A percentile compares a stretch with the other conserved stretches of the same genome.
These are phyloP conservation scores for Notoglanidium macrostoma DNA, from an alignment of 2,797 vertebrate species.

Conservation along the genomic window DNA sequence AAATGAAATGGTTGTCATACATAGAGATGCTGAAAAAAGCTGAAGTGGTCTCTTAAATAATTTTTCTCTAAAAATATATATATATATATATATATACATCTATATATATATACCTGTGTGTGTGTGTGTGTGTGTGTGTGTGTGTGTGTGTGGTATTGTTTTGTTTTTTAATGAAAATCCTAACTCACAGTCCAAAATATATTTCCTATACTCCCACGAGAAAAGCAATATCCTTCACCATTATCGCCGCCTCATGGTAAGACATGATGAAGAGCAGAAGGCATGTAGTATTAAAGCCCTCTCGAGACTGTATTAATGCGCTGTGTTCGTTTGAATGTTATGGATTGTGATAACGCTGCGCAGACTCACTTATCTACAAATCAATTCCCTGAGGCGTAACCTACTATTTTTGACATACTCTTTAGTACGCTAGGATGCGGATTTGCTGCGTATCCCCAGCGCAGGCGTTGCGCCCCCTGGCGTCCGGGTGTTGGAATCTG, in stretches of 20 bases:
- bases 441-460: neutral
- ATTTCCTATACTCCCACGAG: neutral
- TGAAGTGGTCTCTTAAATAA: no score
- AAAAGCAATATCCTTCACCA: neutral
- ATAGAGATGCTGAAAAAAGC: no score
- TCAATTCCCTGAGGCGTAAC: constrained; percentile 9
- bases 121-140: no score
- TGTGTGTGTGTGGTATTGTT: no score
- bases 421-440: constrained; percentile 11
- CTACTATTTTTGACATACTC: neutral
- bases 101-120: no score
- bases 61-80: no score
- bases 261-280: constrained; percentile 6
- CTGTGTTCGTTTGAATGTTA: neutral
- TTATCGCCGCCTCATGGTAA: neutral
- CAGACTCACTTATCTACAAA: neutral
- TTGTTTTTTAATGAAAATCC: neutral
- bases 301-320: constrained; percentile 12
- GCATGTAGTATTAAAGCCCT: neutral
- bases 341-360: neutral
- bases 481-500: constrained; percentile 55
- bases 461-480: constrained; percentile 71
- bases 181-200: no score
- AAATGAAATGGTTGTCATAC: no score
- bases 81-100: no score